These are phyloP conservation scores for Phataginus tricuspis DNA, from an alignment of 2,797 vertebrate species.

Conservation along the genomic window DNA sequence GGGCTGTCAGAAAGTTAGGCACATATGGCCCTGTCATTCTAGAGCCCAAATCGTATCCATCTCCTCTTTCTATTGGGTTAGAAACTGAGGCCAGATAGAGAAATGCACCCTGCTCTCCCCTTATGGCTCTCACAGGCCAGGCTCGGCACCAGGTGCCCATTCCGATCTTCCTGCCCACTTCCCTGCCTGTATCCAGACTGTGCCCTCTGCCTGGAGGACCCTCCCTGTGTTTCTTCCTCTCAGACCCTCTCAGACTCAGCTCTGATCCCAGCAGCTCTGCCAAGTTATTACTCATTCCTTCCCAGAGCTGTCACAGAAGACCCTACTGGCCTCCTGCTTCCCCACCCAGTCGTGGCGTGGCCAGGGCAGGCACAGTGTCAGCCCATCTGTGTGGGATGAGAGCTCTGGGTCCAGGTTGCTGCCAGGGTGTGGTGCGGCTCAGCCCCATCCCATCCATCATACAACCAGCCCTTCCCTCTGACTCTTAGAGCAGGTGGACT, in stretches of 20 bases:
- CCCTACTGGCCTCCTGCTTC: background rate
- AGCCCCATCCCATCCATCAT: background rate
- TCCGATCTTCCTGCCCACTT: background rate
- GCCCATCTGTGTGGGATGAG: background rate
- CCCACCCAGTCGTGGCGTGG: accelerated
- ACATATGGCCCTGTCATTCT: background rate
- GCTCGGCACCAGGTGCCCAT: background rate
- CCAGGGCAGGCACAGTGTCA: background rate
- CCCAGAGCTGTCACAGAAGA: background rate
- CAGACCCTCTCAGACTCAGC: background rate
- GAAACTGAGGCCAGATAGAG: background rate
- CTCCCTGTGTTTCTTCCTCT: background rate
- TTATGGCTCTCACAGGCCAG: accelerated
- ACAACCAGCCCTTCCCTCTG: background rate
- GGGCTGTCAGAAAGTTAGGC: background rate
- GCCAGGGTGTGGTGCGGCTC: background rate
- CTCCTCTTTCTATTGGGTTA: background rate
- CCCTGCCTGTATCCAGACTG: background rate
- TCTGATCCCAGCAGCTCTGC: background rate
- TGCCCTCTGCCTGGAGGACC: background rate
- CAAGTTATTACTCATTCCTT: background rate
- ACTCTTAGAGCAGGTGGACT: background rate
- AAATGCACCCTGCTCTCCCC: background rate
- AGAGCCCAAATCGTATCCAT: background rate
- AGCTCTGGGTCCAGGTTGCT: accelerated